Percentiles rank a stretch among this genome's conserved stretches.
Evolutionary conservation across 2,888 invertebrate species (phyloP).

Genomic region (Drosophila borealis): DNA sequence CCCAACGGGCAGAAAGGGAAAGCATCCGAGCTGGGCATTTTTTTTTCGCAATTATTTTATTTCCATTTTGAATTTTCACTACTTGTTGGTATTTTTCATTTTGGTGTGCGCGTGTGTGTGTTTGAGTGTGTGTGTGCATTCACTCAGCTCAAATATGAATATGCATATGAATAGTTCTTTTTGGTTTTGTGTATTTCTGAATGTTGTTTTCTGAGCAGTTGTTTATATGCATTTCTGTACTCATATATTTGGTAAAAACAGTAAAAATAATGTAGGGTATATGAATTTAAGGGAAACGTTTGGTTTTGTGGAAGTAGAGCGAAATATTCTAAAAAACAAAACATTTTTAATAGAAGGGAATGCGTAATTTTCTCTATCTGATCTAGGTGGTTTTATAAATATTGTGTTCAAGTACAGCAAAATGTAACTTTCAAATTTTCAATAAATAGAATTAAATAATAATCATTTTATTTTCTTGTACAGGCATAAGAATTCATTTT

Average conservation of each 20-base stretch:
- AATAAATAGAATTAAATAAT: too few species aligned
- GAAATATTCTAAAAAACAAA: too few species aligned
- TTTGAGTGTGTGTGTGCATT: conserved; percentile 19
- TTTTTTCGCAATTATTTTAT: conserved; percentile 62
- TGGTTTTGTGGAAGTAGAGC: too few species aligned
- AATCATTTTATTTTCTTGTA: too few species aligned
- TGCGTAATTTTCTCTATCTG: too few species aligned
- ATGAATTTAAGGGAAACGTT: too few species aligned
- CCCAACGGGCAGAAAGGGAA: conserved; percentile 52
- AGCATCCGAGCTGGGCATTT: conserved; percentile 33
- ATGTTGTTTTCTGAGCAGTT: conserved; percentile 23
- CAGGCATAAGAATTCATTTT: too few species aligned
- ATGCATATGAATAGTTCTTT: conserved; percentile 38
- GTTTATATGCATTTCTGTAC: conserved; percentile 17
- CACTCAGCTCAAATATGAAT: conserved; percentile 40
- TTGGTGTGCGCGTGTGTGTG: conserved; percentile 10
- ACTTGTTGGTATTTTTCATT: conserved; percentile 22
- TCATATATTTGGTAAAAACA: conserved; percentile 7
- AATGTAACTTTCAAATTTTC: too few species aligned
- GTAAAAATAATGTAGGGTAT: background rate
- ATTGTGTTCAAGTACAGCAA: too few species aligned
- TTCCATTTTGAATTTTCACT: conserved; percentile 38
- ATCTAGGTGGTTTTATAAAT: too few species aligned
- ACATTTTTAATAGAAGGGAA: too few species aligned
- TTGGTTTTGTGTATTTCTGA: conserved; percentile 1